Conservation (phyloP, 2,888 invertebrate species). For the Cybosia mesomella region DNA sequence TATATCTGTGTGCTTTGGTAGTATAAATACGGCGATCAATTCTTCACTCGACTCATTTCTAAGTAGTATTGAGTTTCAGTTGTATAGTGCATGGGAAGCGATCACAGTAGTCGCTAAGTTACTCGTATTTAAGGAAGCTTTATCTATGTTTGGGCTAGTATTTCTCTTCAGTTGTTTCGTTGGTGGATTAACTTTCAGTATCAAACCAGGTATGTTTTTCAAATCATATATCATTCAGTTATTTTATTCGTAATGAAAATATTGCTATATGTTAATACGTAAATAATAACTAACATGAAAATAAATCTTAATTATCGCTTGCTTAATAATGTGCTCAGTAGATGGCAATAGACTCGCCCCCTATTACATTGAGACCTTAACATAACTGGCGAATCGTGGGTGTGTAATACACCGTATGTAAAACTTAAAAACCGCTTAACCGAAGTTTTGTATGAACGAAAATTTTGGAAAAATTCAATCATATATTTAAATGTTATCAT, state of each 20-base stretch:
- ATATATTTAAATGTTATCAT: no score
- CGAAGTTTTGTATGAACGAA: no score
- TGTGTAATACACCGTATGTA: no score
- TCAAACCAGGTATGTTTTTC: not conserved
- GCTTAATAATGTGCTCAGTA: no score
- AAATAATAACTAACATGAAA: no score
- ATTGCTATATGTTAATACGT: no score
- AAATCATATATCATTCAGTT: not conserved
- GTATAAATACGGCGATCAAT: not conserved
- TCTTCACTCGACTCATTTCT: not conserved
- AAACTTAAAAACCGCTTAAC: no score
- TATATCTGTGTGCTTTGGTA: not conserved
- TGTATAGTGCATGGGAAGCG: not conserved
- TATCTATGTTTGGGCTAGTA: slow-evolving; percentile 1
- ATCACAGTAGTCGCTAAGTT: not conserved
- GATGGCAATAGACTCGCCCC: no score
- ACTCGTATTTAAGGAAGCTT: not conserved
- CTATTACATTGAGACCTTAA: no score
- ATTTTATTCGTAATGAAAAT: no score
- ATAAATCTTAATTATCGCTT: no score
- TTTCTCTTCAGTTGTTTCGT: not conserved
- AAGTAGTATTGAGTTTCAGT: not conserved
- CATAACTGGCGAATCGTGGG: no score
- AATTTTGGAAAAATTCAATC: not conserved
- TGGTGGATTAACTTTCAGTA: not conserved